Conservation (phyloP, 2,888 invertebrate species). For the Alitta virens region DNA sequence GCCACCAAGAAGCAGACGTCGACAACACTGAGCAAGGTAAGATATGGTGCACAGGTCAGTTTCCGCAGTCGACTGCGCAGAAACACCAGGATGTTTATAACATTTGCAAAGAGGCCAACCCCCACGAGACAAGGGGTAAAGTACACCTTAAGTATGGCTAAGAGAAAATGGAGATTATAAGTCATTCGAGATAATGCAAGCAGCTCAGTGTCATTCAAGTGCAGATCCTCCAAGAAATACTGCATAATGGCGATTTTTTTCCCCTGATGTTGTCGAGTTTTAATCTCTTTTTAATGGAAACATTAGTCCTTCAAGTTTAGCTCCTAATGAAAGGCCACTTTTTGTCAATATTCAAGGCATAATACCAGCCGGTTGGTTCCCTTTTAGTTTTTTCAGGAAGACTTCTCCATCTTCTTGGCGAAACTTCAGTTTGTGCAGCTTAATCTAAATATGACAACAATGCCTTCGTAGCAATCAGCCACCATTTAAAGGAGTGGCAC, state of each 20-base stretch:
- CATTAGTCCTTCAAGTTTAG: no score
- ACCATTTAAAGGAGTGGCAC: no score
- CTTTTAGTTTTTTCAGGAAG: no score
- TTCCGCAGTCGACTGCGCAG: not conserved
- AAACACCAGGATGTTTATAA: not conserved
- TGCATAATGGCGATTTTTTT: not conserved
- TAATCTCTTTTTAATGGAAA: no score
- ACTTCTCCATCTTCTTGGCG: no score
- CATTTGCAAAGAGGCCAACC: not conserved
- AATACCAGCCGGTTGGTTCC: no score
- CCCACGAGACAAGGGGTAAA: not conserved
- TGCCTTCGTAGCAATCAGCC: no score
- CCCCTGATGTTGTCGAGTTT: no score
- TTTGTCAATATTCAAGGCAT: no score
- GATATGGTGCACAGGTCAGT: not conserved
- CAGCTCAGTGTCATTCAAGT: not conserved
- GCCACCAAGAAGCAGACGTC: not conserved
- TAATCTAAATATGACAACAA: no score
- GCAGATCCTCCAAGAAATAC: not conserved
- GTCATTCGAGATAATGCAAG: not conserved
- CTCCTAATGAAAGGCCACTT: no score
- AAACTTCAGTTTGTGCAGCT: no score
- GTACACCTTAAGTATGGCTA: not conserved
- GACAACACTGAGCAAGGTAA: not conserved
- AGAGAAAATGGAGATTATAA: not conserved